phyloP scores from a whole-genome alignment of 2,113 vertebrate genomes.

The Urocynchramus pylzowi region DNA sequence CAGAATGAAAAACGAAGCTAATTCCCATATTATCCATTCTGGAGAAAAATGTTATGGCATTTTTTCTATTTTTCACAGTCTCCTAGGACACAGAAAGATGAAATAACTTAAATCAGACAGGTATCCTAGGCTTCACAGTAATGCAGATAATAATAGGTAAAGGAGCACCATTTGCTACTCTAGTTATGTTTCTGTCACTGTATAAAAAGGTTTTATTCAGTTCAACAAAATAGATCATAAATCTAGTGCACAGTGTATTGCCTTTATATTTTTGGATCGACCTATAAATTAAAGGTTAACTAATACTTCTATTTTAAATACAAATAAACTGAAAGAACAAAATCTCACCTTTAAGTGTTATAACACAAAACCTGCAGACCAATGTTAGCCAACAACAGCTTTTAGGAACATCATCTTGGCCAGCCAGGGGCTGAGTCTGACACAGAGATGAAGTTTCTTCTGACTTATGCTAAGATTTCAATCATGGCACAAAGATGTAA shows the following conservation, averaged over 20 bases:
- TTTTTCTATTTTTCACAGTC: constrained; percentile 11
- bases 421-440: neutral
- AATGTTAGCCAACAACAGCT: neutral
- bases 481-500: neutral
- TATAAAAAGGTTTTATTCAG: neutral
- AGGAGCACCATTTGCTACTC: neutral
- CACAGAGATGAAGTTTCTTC: neutral
- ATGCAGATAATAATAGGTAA: neutral
- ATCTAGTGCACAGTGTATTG: neutral
- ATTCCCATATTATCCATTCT: neutral
- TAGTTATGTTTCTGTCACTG: neutral
- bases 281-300: neutral
- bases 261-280: neutral
- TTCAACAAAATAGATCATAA: neutral
- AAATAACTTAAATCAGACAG: neutral
- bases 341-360: neutral
- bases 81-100: neutral
- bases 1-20: neutral
- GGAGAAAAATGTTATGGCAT: neutral
- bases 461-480: neutral
- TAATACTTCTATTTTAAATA: neutral
- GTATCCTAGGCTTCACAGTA: neutral
- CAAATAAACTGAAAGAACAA: neutral
- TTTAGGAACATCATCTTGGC: neutral
- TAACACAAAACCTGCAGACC: neutral